Conservation (phyloP, 2,113 vertebrate genomes). For the Acanthisitta chloris region DNA sequence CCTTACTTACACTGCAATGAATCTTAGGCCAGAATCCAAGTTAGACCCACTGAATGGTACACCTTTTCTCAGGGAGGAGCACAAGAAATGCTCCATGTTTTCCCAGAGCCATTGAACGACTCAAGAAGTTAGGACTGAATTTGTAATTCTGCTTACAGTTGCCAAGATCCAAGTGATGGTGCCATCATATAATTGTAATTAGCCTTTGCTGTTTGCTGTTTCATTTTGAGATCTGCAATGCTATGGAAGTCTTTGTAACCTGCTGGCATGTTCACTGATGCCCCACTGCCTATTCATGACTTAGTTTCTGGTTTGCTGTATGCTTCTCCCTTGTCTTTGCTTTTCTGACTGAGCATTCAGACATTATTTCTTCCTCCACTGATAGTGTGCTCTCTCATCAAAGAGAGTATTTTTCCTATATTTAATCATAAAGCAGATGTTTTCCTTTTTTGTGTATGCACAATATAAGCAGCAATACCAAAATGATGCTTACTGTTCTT, state of each 20-base stretch:
- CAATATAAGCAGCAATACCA: background rate
- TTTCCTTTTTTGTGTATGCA: background rate
- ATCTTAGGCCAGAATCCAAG: background rate
- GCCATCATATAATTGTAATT: background rate
- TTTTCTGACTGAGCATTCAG: slow-evolving; percentile 2
- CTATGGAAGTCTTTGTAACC: background rate
- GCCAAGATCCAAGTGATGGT: background rate
- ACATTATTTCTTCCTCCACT: background rate
- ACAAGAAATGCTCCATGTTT: background rate
- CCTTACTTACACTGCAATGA: background rate
- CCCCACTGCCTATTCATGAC: background rate
- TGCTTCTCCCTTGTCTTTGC: background rate
- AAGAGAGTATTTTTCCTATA: background rate
- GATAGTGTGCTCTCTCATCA: background rate
- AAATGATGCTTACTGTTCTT: slow-evolving; percentile 20
- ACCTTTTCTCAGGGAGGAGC: background rate
- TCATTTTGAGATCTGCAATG: background rate
- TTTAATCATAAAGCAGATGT: slow-evolving; percentile 7
- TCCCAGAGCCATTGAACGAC: background rate
- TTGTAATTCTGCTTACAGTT: background rate
- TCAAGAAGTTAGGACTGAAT: background rate
- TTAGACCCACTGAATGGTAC: background rate
- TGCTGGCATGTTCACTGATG: background rate
- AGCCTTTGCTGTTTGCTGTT: background rate
- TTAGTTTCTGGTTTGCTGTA: background rate